Evolutionary conservation across 2,113 vertebrate species (phyloP).

Genomic region (Onychostoma macrolepis): DNA sequence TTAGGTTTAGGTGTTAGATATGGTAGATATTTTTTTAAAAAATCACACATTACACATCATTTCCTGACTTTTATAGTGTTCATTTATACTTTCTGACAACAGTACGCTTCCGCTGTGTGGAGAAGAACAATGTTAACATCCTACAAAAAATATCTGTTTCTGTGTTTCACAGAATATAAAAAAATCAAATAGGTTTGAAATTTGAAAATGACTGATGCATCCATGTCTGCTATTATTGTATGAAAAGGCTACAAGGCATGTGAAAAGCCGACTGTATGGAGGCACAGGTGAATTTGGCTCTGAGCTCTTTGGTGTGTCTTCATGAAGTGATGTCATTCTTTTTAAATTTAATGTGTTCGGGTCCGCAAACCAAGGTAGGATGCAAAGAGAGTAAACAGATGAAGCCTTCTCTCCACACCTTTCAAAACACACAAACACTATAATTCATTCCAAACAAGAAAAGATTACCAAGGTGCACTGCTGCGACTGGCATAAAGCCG

Average conservation of each 20-base stretch:
- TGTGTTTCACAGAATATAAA: neutral
- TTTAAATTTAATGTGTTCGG: neutral
- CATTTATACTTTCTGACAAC: neutral
- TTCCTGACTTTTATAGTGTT: neutral
- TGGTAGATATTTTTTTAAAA: neutral
- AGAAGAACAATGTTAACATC: neutral
- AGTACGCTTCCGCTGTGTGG: neutral
- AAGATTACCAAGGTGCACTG: slow-evolving; percentile 44
- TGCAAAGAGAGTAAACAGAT: slow-evolving; percentile 17
- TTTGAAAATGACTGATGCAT: neutral
- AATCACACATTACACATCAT: neutral
- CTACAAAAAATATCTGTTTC: neutral
- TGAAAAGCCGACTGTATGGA: neutral
- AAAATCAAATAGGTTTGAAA: neutral
- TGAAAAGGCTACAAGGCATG: neutral
- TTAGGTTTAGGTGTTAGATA: neutral
- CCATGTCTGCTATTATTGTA: neutral
- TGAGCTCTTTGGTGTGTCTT: neutral
- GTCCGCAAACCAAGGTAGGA: neutral
- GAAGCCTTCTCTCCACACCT: neutral
- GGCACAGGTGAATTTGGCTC: neutral
- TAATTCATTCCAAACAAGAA: slow-evolving; percentile 47
- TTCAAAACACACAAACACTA: slow-evolving; percentile 32
- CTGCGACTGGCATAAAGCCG: slow-evolving; percentile 24
- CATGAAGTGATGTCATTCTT: neutral